These are phyloP conservation scores for Melanotaenia parkinsoni DNA, from an alignment of 2,797 vertebrate genomes.

Conservation along the genomic window DNA sequence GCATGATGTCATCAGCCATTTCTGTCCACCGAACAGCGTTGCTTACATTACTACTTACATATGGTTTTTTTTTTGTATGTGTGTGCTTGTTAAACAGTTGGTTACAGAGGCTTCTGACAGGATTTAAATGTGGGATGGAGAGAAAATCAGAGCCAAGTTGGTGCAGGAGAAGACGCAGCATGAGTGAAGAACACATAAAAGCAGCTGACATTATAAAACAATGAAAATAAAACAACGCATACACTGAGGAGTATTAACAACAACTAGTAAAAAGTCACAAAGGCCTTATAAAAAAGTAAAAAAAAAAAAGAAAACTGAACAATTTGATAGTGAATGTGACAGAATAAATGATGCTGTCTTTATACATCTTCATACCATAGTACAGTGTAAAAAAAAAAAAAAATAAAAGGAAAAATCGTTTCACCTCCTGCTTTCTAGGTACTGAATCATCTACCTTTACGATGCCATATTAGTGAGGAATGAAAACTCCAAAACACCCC, in stretches of 20 bases:
- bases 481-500: slow-evolving; percentile 33
- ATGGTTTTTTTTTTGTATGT: background rate
- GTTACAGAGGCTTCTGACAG: background rate
- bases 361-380: slow-evolving; percentile 12
- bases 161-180: background rate
- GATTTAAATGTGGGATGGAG: background rate
- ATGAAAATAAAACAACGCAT: slow-evolving; percentile 1
- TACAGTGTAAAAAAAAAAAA: slow-evolving; percentile 13
- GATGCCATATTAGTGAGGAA: slow-evolving; percentile 34
- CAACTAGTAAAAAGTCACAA: slow-evolving; percentile 19
- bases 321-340: background rate
- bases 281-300: slow-evolving; percentile 10
- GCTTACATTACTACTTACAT: slow-evolving; percentile 7
- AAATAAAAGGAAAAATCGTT: slow-evolving; percentile 6
- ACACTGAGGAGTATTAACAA: slow-evolving; percentile 7
- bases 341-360: slow-evolving; percentile 14
- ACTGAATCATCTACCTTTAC: slow-evolving; percentile 29
- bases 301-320: slow-evolving; percentile 6
- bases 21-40: slow-evolving; percentile 8
- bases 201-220: slow-evolving; percentile 31
- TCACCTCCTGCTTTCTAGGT: slow-evolving; percentile 28
- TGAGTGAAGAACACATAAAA: slow-evolving; percentile 26
- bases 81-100: slow-evolving; percentile 1
- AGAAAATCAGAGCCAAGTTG: slow-evolving; percentile 8
- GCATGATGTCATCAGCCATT: slow-evolving; percentile 31